These are phyloP conservation scores for Polypterus senegalus DNA, from an alignment of 2,113 vertebrate species.

Conservation along the genomic window DNA sequence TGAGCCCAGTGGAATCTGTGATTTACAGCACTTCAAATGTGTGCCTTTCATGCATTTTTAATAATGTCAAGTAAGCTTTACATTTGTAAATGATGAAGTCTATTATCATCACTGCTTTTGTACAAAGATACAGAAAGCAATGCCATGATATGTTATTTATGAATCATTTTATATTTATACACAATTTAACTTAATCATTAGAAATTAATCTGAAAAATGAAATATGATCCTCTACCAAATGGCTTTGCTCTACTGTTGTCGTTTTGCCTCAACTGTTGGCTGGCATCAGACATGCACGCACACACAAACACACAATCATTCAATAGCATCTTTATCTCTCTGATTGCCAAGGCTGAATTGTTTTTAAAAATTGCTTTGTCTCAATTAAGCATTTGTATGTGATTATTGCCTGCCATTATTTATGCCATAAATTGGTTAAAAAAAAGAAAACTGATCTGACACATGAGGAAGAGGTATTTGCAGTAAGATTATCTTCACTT, in stretches of 20 bases:
- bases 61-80: background rate
- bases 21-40: constrained; percentile 1
- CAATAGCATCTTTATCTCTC: too few species aligned
- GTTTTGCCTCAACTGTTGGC: background rate
- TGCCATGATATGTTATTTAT: background rate
- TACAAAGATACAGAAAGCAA: background rate
- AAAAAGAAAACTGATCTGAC: too few species aligned
- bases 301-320: too few species aligned
- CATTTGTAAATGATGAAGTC: background rate
- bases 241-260: background rate
- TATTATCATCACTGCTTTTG: background rate
- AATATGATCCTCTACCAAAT: background rate
- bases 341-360: too few species aligned
- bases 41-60: background rate
- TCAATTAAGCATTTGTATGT: too few species aligned
- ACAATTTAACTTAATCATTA: constrained; percentile 2
- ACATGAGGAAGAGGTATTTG: too few species aligned
- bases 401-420: too few species aligned
- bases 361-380: too few species aligned
- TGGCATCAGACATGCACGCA: background rate
- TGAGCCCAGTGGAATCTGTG: background rate
- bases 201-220: background rate
- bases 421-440: too few species aligned
- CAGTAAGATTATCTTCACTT: too few species aligned
- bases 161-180: background rate